Evolutionary conservation across 2,888 invertebrate species (phyloP), one percentile per base, ranked within the genome.

Genomic region (Catocala fraxini): DNA sequence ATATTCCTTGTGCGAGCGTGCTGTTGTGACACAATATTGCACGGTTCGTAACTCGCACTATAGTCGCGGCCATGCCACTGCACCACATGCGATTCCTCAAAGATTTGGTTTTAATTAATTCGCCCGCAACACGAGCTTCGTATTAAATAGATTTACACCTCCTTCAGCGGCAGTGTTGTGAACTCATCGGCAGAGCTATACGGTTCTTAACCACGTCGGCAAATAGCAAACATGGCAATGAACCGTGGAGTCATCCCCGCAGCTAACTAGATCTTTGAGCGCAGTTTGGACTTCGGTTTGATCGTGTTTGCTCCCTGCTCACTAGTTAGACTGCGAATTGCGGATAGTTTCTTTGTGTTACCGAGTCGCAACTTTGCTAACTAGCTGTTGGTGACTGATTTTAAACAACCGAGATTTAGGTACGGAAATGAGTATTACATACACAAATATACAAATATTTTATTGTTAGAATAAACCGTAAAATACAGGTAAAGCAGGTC

Each of bases 181-280:
- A 68, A 64, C 72, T 80, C 75, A 76, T 79, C 76, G 77, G 70
- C 75, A 76, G 77, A 77, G 53, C 63, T 65, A 59, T 61, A 67
- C 72, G 62, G 71, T 75, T 79, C 75, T 75, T 79, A 76, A 79
- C 79, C 78, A 76, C 80, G 75, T 70, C 71, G 69, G 72, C 72
- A 78, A 82, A 85, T 79, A 80, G 72, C 81, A 83, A 85, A 90
- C 87, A 87, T 82, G 81, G 81, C 80, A 86, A 84, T 86, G 86
- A 85, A 84, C 80, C 83, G 81, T 77, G 77, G 79, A 83, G 83
- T 86, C 86, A 89, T 88, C 79, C 83, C 86, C 84, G 79, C 85
- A 85, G 82, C 89, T 92, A 92, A 92, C 92, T 89, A 92, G 90
- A 93, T 93, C 92, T 91, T 92, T 92, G 90, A 91, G 84, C 86